Conservation (phyloP, 2,888 invertebrate genomes). For the Orchesella flavescens region DNA sequence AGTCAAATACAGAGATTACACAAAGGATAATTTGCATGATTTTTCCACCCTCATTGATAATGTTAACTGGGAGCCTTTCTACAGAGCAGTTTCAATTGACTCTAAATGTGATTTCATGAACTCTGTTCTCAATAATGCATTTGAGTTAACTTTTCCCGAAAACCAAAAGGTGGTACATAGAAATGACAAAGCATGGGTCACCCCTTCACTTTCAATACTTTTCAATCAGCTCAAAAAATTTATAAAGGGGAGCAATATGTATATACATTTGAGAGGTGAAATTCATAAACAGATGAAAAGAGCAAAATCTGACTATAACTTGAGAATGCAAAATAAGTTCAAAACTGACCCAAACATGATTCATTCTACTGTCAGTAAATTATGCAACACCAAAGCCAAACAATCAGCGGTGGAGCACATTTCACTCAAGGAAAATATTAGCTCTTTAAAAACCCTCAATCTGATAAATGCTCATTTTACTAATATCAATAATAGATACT, state of each 20-base stretch:
- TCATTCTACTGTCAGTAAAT: neutral
- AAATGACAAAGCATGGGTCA: conserved; percentile 9
- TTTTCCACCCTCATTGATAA: conserved; percentile 21
- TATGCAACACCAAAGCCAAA: neutral
- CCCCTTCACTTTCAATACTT: neutral
- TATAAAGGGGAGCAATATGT: neutral
- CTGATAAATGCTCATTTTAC: conserved; percentile 30
- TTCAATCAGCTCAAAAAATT: neutral
- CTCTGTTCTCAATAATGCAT: neutral
- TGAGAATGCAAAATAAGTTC: too few relatives aligned
- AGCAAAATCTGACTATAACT: neutral
- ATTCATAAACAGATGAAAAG: neutral
- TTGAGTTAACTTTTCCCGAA: conserved; percentile 20
- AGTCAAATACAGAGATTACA: conserved; percentile 33
- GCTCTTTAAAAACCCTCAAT: neutral
- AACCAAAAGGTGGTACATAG: neutral
- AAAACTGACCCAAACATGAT: neutral
- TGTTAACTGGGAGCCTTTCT: neutral
- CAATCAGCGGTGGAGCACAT: conserved; percentile 10
- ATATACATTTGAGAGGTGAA: neutral
- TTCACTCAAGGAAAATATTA: neutral
- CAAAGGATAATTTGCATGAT: neutral
- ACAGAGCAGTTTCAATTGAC: neutral
- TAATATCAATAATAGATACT: conserved; percentile 30
- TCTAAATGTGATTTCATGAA: conserved; percentile 14